These are phyloP conservation scores for Clarias fuscus DNA, from an alignment of 2,797 vertebrate species.

Conservation along the genomic window DNA sequence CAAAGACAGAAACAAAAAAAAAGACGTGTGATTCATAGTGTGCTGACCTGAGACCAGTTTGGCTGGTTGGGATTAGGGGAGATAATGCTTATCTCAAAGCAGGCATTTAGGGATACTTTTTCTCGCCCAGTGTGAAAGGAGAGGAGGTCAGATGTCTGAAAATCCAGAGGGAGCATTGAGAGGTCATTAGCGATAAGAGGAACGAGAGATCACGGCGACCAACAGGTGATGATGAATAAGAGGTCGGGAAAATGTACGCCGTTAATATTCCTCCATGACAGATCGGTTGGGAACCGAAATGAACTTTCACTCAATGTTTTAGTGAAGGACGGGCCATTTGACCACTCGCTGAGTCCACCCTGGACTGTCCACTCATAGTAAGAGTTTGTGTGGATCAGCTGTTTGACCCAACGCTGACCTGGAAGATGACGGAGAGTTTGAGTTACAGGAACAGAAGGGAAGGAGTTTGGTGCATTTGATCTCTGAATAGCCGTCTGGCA, in stretches of 20 bases:
- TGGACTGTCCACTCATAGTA: neutral
- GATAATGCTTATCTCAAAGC: conserved; percentile 16
- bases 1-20: conserved; percentile 17
- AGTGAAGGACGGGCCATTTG: conserved; percentile 43
- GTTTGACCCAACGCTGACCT: conserved; percentile 71
- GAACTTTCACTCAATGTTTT: neutral
- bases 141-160: conserved; percentile 4
- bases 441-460: conserved; percentile 63
- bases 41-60: conserved; percentile 15
- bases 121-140: neutral
- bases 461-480: conserved; percentile 48
- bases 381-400: conserved; percentile 61
- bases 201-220: neutral
- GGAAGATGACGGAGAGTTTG: conserved; percentile 66
- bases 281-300: neutral
- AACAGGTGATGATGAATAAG: conserved; percentile 6
- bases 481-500: conserved; percentile 66
- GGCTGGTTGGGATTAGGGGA: neutral
- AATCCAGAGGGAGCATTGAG: neutral
- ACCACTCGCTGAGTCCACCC: conserved; percentile 18
- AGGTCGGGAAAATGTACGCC: neutral
- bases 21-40: neutral
- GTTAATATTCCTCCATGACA: neutral
- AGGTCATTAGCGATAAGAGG: neutral
- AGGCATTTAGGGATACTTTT: conserved; percentile 7